These are phyloP conservation scores for Aspidiotus destructor DNA, from an alignment of 2,888 invertebrate genomes.

Conservation along the genomic window DNA sequence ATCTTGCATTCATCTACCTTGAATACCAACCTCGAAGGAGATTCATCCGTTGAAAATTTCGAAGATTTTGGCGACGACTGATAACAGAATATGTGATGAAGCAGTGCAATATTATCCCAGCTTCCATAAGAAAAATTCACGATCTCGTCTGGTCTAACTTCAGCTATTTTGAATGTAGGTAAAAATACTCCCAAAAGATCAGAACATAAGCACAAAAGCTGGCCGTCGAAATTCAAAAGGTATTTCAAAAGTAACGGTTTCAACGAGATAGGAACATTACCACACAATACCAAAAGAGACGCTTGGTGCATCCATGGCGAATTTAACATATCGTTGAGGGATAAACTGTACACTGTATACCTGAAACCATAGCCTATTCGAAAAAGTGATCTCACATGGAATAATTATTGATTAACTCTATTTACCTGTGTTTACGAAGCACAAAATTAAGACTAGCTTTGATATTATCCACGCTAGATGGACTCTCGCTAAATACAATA, in stretches of 20 bases:
- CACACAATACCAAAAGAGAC: conserved; percentile 65
- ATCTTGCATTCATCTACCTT: neutral
- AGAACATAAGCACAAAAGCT: conserved; percentile 67
- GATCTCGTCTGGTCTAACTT: conserved; percentile 56
- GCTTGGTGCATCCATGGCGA: conserved; percentile 58
- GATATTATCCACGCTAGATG: conserved; percentile 62
- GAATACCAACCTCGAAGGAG: conserved; percentile 37
- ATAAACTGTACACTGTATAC: conserved; percentile 45
- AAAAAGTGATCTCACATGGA: too few species aligned
- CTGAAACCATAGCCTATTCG: conserved; percentile 38
- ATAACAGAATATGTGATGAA: conserved; percentile 81
- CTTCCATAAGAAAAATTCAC: conserved; percentile 73
- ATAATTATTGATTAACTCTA: too few species aligned
- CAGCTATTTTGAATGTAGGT: conserved; percentile 73
- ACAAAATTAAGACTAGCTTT: conserved; percentile 58
- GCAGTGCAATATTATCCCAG: conserved; percentile 74
- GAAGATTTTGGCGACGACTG: conserved; percentile 75
- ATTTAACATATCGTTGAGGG: conserved; percentile 42
- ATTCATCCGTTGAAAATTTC: conserved; percentile 45
- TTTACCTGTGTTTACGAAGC: conserved; percentile 59
- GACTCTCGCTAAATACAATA: conserved; percentile 69
- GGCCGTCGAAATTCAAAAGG: conserved; percentile 58
- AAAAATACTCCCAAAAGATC: conserved; percentile 66
- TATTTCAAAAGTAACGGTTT: conserved; percentile 61
- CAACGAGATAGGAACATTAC: conserved; percentile 56